Conservation (phyloP, 2,113 vertebrate genomes). For the Oreochromis niloticus region DNA sequence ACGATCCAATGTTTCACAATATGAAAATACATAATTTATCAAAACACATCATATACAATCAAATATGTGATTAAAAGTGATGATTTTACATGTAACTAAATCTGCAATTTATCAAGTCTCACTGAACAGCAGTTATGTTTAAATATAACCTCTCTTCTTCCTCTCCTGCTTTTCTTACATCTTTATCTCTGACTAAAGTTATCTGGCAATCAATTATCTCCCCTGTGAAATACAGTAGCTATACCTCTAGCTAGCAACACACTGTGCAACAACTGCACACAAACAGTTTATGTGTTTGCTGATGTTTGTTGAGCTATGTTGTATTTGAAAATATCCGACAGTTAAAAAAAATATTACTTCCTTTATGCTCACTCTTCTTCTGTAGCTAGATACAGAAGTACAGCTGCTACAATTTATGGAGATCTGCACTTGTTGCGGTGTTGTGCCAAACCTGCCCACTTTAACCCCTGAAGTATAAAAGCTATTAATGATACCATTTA, state of each 20-base stretch:
- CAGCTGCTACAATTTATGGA: background rate
- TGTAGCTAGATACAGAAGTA: rapidly evolving
- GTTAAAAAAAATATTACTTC: background rate
- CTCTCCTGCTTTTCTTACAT: background rate
- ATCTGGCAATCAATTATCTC: background rate
- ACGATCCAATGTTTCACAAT: too few species aligned
- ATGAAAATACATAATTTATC: too few species aligned
- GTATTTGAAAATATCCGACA: rapidly evolving
- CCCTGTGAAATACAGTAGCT: background rate
- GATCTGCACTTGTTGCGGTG: background rate
- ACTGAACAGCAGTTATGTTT: background rate
- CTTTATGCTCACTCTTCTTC: background rate
- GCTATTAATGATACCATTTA: background rate
- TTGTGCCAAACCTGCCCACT: rapidly evolving
- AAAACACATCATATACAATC: too few species aligned
- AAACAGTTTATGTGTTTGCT: background rate
- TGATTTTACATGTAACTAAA: background rate
- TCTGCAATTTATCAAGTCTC: rapidly evolving
- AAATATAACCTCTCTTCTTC: background rate
- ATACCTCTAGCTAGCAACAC: background rate
- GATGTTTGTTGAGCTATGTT: background rate
- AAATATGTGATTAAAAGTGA: too few species aligned
- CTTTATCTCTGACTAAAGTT: background rate
- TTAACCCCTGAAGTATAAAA: background rate
- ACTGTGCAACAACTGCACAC: background rate